phyloP scores from a whole-genome alignment of 1,140 invertebrate species.

The Lasioglossum albipes region DNA sequence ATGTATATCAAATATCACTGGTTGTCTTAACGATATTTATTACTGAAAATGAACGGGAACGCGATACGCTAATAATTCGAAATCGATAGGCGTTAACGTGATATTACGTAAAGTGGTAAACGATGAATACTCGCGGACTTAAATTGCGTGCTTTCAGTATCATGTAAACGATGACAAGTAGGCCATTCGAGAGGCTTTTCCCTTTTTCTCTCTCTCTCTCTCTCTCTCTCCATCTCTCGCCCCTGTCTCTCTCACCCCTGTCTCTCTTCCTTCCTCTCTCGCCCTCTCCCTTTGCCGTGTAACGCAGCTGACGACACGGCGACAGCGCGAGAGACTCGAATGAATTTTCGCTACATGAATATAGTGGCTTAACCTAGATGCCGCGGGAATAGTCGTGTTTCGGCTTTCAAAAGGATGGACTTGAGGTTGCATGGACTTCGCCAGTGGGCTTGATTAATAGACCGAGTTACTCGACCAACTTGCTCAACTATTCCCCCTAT shows the following conservation, averaged over 20 bases:
- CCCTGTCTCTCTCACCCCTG: too few species aligned
- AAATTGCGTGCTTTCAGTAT: conserved; percentile 6
- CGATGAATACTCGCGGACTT: neutral
- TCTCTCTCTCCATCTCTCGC: too few species aligned
- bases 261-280: too few species aligned
- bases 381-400: neutral
- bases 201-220: too few species aligned
- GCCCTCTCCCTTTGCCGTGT: neutral
- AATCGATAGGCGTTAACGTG: conserved; percentile 27
- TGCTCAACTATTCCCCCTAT: neutral
- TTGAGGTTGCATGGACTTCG: neutral
- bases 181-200: neutral
- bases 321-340: neutral
- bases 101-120: conserved; percentile 29
- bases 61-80: conserved; percentile 12
- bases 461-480: neutral
- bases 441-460: conserved; percentile 5
- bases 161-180: conserved; percentile 14
- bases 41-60: neutral
- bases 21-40: conserved; percentile 9
- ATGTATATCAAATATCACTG: neutral
- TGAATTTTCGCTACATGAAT: conserved; percentile 7
- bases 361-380: neutral
- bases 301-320: conserved; percentile 10
- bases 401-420: neutral